A percentile compares a stretch with the other conserved stretches of the same genome.
phyloP scores from a whole-genome alignment of 2,888 invertebrate genomes.

The Andrena bucephala region DNA sequence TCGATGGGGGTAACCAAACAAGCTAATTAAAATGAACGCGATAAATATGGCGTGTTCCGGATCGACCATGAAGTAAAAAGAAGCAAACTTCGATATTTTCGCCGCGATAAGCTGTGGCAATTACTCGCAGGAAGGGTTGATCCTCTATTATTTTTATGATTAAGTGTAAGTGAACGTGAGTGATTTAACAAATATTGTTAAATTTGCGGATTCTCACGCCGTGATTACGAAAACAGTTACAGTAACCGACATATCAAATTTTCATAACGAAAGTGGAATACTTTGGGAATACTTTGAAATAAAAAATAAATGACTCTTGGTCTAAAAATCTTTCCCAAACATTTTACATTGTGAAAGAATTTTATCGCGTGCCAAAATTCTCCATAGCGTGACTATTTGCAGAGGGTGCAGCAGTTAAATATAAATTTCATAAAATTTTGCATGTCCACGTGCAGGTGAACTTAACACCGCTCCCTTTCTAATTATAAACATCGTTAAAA shows the following conservation, averaged over 20 bases:
- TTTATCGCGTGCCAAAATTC: too few relatives aligned
- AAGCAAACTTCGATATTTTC: background rate
- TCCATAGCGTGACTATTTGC: too few relatives aligned
- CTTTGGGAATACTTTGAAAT: background rate
- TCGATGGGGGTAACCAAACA: background rate
- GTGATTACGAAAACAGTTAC: background rate
- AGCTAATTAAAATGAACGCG: constrained; percentile 8
- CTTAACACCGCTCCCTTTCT: constrained; percentile 2
- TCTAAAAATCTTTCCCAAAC: too few relatives aligned
- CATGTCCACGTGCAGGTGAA: background rate
- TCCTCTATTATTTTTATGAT: background rate
- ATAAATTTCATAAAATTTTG: too few relatives aligned
- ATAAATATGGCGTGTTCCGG: constrained; percentile 7
- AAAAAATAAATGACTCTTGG: background rate
- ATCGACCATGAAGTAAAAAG: background rate
- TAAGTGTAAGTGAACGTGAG: background rate
- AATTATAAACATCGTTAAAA: constrained; percentile 45
- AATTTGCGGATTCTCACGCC: background rate
- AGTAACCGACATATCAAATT: background rate
- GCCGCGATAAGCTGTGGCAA: background rate
- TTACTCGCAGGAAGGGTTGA: background rate
- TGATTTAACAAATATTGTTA: background rate
- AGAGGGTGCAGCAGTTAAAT: too few relatives aligned
- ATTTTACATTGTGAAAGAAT: too few relatives aligned
- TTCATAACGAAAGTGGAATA: too few relatives aligned